Conservation (phyloP, 1,140 invertebrate genomes). For the Homalodisca vitripennis region DNA sequence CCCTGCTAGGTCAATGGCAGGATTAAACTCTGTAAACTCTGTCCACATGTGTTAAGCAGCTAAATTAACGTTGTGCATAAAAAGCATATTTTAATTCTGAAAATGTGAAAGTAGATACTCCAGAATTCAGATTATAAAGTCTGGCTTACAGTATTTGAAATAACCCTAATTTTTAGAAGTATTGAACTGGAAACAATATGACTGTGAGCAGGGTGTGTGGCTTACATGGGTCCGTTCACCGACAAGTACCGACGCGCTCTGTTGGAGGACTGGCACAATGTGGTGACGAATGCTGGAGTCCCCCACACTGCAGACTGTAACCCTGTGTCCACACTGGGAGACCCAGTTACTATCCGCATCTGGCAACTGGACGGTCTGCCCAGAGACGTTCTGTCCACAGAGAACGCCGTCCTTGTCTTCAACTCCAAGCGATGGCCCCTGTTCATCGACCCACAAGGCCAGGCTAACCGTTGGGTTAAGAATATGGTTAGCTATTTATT, state of each 20-base stretch:
- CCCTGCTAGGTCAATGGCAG: too few relatives aligned
- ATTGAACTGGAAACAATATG: not conserved
- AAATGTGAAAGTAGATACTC: not conserved
- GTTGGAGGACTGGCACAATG: constrained; percentile 43
- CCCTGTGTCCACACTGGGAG: constrained; percentile 58
- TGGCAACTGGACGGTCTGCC: constrained; percentile 72
- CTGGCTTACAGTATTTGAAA: not conserved
- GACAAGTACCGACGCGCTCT: constrained; percentile 52
- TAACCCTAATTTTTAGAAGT: too few relatives aligned
- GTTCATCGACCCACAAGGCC: constrained; percentile 70
- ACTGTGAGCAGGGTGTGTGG: constrained; percentile 59
- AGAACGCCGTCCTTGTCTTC: constrained; percentile 65
- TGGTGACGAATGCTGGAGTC: constrained; percentile 42
- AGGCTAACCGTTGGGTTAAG: constrained; percentile 72
- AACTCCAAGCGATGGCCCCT: constrained; percentile 62
- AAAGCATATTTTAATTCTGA: not conserved
- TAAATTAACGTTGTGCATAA: not conserved
- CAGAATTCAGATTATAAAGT: not conserved
- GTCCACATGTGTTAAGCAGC: not conserved
- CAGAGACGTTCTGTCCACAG: constrained; percentile 62
- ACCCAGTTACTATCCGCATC: constrained; percentile 58
- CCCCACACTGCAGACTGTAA: constrained; percentile 59
- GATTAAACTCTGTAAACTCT: not conserved
- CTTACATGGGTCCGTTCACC: constrained; percentile 68
- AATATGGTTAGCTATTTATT: constrained; percentile 55